Evolutionary conservation across 2,797 vertebrate species (phyloP).

Genomic region (Vespertilio murinus): DNA sequence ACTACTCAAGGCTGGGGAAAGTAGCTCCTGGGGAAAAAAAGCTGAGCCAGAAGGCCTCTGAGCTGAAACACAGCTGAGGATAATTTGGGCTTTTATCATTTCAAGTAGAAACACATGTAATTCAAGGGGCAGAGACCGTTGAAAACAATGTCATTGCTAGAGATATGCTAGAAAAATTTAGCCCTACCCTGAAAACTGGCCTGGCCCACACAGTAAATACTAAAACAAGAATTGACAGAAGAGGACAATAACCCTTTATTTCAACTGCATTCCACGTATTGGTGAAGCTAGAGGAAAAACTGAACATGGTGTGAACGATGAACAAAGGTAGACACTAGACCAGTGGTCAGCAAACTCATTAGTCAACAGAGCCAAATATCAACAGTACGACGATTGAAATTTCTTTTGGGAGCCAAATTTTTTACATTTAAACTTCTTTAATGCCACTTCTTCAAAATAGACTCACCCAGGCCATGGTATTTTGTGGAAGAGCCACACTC

Average conservation of each 20-base stretch:
- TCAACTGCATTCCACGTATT: not conserved
- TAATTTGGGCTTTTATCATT: not conserved
- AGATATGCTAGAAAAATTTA: not conserved
- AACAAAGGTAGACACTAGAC: not conserved
- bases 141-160: not conserved
- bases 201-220: not conserved
- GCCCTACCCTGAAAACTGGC: not conserved
- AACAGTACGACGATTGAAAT: too few species aligned
- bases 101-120: not conserved
- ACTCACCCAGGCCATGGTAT: too few species aligned
- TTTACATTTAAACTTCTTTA: too few species aligned
- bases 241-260: not conserved
- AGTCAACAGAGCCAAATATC: too few species aligned
- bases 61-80: not conserved
- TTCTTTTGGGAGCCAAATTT: too few species aligned
- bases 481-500: too few species aligned
- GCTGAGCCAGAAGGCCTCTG: not conserved
- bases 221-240: not conserved
- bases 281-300: not conserved
- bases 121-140: not conserved
- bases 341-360: too few species aligned
- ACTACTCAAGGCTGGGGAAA: not conserved
- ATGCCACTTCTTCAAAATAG: too few species aligned
- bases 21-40: too few species aligned
- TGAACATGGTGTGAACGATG: not conserved